A percentile compares a stretch with the other conserved stretches of the same genome.
Conservation (phyloP, 2,888 invertebrate genomes). For the Imbricaverruca yamaguchii region DNA sequence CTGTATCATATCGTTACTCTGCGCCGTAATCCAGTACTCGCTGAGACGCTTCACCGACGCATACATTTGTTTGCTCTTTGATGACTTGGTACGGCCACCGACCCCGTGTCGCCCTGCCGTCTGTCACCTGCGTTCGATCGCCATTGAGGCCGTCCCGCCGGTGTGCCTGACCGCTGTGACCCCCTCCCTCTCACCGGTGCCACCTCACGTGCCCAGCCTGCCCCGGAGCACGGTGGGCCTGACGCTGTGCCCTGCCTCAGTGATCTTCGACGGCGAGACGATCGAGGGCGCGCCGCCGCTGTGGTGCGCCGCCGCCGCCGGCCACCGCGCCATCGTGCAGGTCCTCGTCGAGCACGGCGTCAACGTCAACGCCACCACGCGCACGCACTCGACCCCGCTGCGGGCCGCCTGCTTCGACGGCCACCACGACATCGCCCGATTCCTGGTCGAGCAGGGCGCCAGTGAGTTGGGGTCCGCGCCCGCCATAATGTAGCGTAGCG, state of each 20-base stretch:
- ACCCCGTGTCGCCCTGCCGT: too few relatives aligned
- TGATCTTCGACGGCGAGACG: slow-evolving; percentile 93
- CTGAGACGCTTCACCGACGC: too few relatives aligned
- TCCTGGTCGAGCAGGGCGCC: slow-evolving; percentile 80
- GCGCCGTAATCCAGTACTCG: too few relatives aligned
- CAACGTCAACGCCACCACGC: slow-evolving; percentile 86
- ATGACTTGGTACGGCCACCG: too few relatives aligned
- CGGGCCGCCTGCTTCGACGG: slow-evolving; percentile 96
- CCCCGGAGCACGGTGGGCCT: too few relatives aligned
- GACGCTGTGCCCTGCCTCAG: slow-evolving; percentile 44
- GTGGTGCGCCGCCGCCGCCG: slow-evolving; percentile 97
- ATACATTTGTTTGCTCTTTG: too few relatives aligned
- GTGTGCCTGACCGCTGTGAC: too few relatives aligned
- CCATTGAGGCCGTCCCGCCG: too few relatives aligned
- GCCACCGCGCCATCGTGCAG: slow-evolving; percentile 77
- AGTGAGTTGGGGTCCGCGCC: neutral
- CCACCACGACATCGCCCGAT: slow-evolving; percentile 87
- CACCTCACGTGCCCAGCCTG: too few relatives aligned
- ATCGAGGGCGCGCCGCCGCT: slow-evolving; percentile 93
- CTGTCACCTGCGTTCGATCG: too few relatives aligned
- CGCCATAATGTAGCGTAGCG: too few relatives aligned
- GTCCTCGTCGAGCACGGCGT: slow-evolving; percentile 77
- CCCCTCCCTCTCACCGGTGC: neutral
- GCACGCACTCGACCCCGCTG: slow-evolving; percentile 89
- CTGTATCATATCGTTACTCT: too few relatives aligned